A percentile compares a stretch with the other conserved stretches of the same genome.
Conservation (phyloP, 2,888 invertebrate genomes). For the Ennomos quercinarius region DNA sequence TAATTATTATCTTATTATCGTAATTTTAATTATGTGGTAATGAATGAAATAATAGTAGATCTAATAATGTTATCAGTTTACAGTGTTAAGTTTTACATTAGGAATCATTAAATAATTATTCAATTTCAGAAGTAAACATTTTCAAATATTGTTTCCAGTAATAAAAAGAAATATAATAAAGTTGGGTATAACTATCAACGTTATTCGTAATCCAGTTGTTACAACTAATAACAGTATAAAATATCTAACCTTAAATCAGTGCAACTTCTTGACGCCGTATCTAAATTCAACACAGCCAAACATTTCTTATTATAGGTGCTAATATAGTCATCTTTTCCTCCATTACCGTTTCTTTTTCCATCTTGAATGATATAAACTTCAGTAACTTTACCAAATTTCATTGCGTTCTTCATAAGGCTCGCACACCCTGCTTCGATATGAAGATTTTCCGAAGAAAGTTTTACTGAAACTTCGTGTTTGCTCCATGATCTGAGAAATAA, state of each 20-base stretch:
- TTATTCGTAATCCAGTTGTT: too few species aligned
- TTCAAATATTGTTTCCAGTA: too few species aligned
- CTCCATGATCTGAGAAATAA: conserved; percentile 49
- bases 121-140: too few species aligned
- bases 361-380: conserved; percentile 57
- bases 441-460: conserved; percentile 55
- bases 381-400: conserved; percentile 55
- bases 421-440: conserved; percentile 51
- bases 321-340: conserved; percentile 30
- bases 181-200: neutral
- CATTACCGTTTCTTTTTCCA: conserved; percentile 26
- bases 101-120: too few species aligned
- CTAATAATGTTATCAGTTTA: too few species aligned
- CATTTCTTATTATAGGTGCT: conserved; percentile 47
- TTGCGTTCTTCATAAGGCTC: conserved; percentile 52
- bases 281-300: conserved; percentile 55
- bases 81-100: too few species aligned
- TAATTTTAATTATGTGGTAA: too few species aligned
- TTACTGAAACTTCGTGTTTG: conserved; percentile 49
- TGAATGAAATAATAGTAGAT: too few species aligned
- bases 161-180: neutral
- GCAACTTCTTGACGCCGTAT: conserved; percentile 56
- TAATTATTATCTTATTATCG: too few species aligned
- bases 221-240: conserved; percentile 5
- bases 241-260: conserved; percentile 54